These are phyloP conservation scores for Plotosus lineatus DNA, from an alignment of 2,113 vertebrate genomes.

Conservation along the genomic window DNA sequence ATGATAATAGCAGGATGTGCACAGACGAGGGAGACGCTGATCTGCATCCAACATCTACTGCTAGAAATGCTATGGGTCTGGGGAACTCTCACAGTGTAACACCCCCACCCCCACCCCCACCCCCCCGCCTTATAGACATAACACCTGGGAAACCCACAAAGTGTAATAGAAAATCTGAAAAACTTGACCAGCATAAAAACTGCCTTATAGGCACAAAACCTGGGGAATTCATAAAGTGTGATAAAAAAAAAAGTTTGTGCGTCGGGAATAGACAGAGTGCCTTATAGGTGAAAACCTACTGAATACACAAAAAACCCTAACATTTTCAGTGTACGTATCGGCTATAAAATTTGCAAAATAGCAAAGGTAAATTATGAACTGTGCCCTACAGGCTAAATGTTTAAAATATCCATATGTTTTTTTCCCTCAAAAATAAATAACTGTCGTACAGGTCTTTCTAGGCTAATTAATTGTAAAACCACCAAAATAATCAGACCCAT, in stretches of 20 bases:
- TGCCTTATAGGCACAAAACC: background rate
- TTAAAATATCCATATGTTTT: background rate
- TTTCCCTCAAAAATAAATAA: too few relatives aligned
- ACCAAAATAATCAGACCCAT: background rate
- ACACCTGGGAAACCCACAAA: too few relatives aligned
- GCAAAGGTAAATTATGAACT: too few relatives aligned
- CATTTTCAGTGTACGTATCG: too few relatives aligned
- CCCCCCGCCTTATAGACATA: background rate
- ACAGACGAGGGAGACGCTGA: constrained; percentile 57
- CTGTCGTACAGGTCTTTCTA: too few relatives aligned
- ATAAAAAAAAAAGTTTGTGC: too few relatives aligned
- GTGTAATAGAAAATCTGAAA: too few relatives aligned
- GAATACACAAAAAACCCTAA: too few relatives aligned
- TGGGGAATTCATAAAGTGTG: background rate
- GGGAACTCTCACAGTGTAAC: background rate
- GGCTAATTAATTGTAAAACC: too few relatives aligned
- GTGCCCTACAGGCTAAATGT: background rate
- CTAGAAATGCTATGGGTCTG: constrained; percentile 14
- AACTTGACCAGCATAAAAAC: too few relatives aligned
- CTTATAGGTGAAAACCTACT: background rate
- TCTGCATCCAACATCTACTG: constrained; percentile 55
- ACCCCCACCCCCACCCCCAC: background rate
- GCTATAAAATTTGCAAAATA: too few relatives aligned
- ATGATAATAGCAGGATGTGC: constrained; percentile 68
- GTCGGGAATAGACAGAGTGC: too few relatives aligned